Evolutionary conservation across 2,113 vertebrate species (phyloP), one percentile per base, ranked within the genome.

Genomic region (Gallinago paraguaiae): DNA sequence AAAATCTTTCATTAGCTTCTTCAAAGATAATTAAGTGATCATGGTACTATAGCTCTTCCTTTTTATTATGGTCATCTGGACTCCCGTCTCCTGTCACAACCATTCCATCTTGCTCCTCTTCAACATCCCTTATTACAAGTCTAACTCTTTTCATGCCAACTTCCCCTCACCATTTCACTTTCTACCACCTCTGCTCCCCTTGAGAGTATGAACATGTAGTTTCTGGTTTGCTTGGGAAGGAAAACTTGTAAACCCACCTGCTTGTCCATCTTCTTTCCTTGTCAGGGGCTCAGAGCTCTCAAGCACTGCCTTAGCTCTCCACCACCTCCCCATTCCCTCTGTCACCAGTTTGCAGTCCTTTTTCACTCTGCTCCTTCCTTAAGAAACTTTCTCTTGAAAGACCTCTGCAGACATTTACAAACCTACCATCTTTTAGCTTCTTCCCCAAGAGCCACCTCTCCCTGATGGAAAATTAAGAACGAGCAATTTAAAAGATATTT

Each of bases 171-270:
- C 9, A n/a, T 92, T 70, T 84, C 37, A 33, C 43, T 75, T 80
- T 43, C 35, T 68, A 28, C 13, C 4, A 8, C 28, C 30, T 45
- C 31, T 1, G 2, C 13, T 60, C 9, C 13, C 45, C 13, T 65
- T 41, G 24, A 0, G 3, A 60, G 5, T n/a, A 51, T 3, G 4
- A 54, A 63, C 11, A 15, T 1, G 0, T 35, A 2, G 3, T 25
- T 92, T 74, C n/a, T 46, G 17, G 7, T 78, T 86, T 67, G 33
- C 39, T 84, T 10, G 72, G 61, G 60, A 84, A 81, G 19, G 28
- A 70, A 70, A 76, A 69, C 6, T 19, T 75, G 7, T 19, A 88
- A 74, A 31, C 45, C 17, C 30, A 45, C 15, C 35, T 70, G 12
- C 8, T 37, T 70, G 60, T 54, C 60, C 17, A 9, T 68, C 20